These are phyloP conservation scores for Phyllotreta cruciferae DNA, from an alignment of 2,888 invertebrate genomes.

Conservation along the genomic window DNA sequence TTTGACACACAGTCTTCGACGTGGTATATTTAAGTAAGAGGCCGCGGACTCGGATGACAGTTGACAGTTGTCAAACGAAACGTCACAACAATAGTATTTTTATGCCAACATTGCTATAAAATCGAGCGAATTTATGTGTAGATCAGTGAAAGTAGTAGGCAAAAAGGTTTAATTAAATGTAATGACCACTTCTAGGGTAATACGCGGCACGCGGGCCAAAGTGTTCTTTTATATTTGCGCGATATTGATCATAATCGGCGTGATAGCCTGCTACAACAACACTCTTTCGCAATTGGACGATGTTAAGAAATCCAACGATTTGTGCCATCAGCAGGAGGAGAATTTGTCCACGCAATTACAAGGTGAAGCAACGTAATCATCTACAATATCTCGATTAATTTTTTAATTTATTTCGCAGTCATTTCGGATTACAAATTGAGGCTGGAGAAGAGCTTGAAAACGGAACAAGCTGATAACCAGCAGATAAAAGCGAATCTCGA, in stretches of 20 bases:
- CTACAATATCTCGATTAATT: background rate
- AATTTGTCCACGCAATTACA: slow-evolving; percentile 66
- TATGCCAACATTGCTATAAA: slow-evolving; percentile 26
- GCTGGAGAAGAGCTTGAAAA: slow-evolving; percentile 65
- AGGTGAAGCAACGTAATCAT: slow-evolving; percentile 58
- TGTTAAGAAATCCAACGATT: slow-evolving; percentile 61
- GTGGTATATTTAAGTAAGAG: too few relatives aligned
- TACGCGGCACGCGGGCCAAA: slow-evolving; percentile 67
- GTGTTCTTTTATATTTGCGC: slow-evolving; percentile 64
- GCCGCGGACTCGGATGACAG: too few relatives aligned
- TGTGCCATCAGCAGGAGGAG: slow-evolving; percentile 67
- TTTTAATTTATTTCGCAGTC: slow-evolving; percentile 56
- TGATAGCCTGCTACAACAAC: slow-evolving; percentile 67
- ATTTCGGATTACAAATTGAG: slow-evolving; percentile 66
- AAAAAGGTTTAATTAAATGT: slow-evolving; percentile 41
- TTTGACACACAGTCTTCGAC: too few relatives aligned
- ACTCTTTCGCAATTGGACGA: slow-evolving; percentile 66
- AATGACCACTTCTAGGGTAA: slow-evolving; percentile 62
- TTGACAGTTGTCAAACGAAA: background rate
- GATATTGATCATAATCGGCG: slow-evolving; percentile 62
- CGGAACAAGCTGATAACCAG: slow-evolving; percentile 64
- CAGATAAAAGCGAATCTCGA: slow-evolving; percentile 63
- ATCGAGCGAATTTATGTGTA: slow-evolving; percentile 16
- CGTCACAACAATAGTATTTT: slow-evolving; percentile 15
- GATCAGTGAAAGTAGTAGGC: slow-evolving; percentile 32